Percentiles rank a stretch among this genome's conserved stretches.
Evolutionary conservation across 1,140 invertebrate genomes (phyloP).

Genomic region (Drosophila navojoa): DNA sequence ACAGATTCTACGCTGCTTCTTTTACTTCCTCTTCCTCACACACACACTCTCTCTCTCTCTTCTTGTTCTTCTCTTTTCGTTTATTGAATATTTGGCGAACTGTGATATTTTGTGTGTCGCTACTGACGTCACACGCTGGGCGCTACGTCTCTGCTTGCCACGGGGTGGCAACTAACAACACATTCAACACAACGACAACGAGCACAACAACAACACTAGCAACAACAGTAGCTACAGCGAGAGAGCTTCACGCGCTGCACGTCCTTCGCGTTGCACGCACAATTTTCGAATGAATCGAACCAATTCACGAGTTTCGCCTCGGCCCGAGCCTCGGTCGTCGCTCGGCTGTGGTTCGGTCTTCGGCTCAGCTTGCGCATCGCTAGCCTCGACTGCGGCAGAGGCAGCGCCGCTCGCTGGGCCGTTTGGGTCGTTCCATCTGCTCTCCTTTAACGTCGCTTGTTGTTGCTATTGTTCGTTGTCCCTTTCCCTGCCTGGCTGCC

Average conservation of each 20-base stretch:
- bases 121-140: conserved; percentile 38
- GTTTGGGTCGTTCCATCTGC: conserved; percentile 37
- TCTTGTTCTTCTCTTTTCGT: neutral
- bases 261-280: conserved; percentile 81
- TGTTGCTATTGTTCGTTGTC: conserved; percentile 16
- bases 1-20: neutral
- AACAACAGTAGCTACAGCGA: conserved; percentile 12
- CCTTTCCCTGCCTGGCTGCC: conserved; percentile 23
- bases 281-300: conserved; percentile 70
- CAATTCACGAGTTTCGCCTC: conserved; percentile 14
- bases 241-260: conserved; percentile 46
- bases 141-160: conserved; percentile 6
- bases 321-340: conserved; percentile 15
- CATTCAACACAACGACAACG: neutral
- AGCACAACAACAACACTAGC: conserved; percentile 23
- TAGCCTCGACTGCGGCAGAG: neutral
- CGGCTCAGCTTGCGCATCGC: neutral
- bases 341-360: conserved; percentile 6
- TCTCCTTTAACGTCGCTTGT: neutral
- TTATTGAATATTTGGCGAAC: neutral
- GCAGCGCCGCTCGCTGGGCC: neutral
- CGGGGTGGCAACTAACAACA: conserved; percentile 27
- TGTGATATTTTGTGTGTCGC: neutral
- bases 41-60: neutral
- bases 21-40: neutral